phyloP scores from a whole-genome alignment of 1,140 invertebrate genomes.

The Megathymus violae region DNA sequence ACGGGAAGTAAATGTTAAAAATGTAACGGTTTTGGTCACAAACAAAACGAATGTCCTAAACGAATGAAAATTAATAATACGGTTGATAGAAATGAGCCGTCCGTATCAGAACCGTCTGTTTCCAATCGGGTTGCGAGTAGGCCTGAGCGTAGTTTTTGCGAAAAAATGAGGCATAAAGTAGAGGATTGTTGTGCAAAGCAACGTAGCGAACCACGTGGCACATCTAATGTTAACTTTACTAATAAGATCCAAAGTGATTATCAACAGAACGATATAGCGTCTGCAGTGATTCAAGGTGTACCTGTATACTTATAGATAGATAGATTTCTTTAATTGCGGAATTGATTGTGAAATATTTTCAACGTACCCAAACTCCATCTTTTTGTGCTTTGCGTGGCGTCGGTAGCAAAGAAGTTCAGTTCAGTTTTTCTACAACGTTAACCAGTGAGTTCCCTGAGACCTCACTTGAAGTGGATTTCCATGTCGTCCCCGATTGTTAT shows the following conservation, averaged over 20 bases:
- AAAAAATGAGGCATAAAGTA: too few relatives aligned
- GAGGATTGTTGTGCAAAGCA: too few relatives aligned
- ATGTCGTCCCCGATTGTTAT: too few relatives aligned
- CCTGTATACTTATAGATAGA: constrained; percentile 42
- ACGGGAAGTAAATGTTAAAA: not conserved
- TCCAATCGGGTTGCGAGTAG: too few relatives aligned
- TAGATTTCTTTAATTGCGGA: constrained; percentile 41
- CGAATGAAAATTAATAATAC: not conserved
- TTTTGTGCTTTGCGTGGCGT: constrained; percentile 23
- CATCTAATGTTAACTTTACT: not conserved
- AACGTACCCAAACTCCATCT: constrained; percentile 20
- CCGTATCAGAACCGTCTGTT: too few relatives aligned
- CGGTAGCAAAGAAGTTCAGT: too few relatives aligned
- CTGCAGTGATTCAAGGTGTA: constrained; percentile 32
- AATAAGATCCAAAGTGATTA: not conserved
- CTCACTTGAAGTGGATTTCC: too few relatives aligned
- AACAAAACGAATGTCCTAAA: too few relatives aligned
- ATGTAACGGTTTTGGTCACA: not conserved
- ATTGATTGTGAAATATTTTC: constrained; percentile 38
- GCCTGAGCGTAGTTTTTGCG: too few relatives aligned
- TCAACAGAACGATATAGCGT: constrained; percentile 14
- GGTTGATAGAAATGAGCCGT: too few relatives aligned
- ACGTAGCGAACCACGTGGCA: not conserved
- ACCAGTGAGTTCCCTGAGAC: too few relatives aligned
- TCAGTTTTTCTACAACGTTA: too few relatives aligned